These are phyloP conservation scores for Hydroisotoma schaefferi DNA, from an alignment of 2,888 invertebrate genomes.

Conservation along the genomic window DNA sequence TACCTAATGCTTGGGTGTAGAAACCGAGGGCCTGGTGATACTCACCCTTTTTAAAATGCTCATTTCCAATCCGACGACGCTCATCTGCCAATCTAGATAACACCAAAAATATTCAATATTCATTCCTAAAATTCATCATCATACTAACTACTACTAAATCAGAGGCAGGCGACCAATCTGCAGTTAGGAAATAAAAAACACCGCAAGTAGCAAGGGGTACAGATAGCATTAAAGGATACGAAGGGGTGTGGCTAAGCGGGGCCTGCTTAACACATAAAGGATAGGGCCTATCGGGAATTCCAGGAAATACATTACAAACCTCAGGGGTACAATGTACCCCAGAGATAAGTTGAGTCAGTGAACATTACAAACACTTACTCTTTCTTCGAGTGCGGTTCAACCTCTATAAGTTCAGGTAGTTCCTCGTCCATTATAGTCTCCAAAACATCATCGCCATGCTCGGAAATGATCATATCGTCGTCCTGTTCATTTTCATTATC, in stretches of 20 bases:
- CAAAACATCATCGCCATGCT: conserved; percentile 17
- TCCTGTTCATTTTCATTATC: conserved; percentile 21
- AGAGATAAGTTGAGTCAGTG: neutral
- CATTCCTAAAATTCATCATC: no score
- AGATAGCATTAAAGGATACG: no score
- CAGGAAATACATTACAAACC: no score
- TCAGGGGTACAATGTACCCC: no score
- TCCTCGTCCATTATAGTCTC: conserved; percentile 23
- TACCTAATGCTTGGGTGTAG: conserved; percentile 81
- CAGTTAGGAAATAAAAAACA: no score
- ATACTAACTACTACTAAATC: no score
- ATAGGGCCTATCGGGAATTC: no score
- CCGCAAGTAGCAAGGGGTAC: no score
- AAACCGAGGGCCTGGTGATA: conserved; percentile 78
- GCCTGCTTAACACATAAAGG: no score
- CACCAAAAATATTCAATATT: neutral
- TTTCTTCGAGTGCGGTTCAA: conserved; percentile 23
- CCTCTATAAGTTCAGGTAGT: conserved; percentile 31
- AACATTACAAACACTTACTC: conserved; percentile 23
- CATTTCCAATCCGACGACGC: conserved; percentile 84
- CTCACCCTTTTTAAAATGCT: conserved; percentile 79
- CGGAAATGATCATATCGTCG: conserved; percentile 9
- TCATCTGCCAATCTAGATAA: conserved; percentile 72
- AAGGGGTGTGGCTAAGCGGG: no score
- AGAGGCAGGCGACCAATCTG: no score